Conservation (phyloP, 2,113 vertebrate species). For the Neogale vison region DNA sequence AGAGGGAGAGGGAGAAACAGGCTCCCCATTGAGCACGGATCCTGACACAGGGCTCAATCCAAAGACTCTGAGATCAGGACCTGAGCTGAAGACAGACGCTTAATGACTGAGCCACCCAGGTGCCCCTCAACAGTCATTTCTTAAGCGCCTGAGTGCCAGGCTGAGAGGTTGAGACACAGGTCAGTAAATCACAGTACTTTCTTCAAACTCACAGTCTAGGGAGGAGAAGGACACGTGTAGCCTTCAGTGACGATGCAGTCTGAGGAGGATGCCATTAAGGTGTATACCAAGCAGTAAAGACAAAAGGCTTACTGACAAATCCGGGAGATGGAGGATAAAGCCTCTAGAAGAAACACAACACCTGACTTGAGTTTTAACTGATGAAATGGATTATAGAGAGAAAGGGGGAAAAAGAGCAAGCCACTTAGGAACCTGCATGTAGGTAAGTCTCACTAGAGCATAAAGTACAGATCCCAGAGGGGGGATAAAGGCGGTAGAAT, state of each 20-base stretch:
- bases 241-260: neutral
- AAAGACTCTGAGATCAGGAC: too few relatives aligned
- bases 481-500: neutral
- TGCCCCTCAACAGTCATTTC: neutral
- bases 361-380: neutral
- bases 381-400: neutral
- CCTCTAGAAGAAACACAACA: neutral
- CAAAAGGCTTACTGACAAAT: neutral
- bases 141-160: neutral
- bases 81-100: too few relatives aligned
- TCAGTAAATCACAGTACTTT: neutral
- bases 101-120: too few relatives aligned
- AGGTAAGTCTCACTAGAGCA: neutral
- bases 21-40: too few relatives aligned
- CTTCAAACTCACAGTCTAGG: neutral
- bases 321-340: neutral
- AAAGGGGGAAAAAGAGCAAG: neutral
- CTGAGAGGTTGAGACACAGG: neutral
- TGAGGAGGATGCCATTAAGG: neutral
- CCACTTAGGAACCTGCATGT: neutral
- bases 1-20: too few relatives aligned
- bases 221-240: neutral
- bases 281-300: neutral
- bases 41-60: too few relatives aligned
- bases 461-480: neutral